phyloP scores from a whole-genome alignment of 2,113 vertebrate genomes.

The Pseudorhombus dupliciocellatus region DNA sequence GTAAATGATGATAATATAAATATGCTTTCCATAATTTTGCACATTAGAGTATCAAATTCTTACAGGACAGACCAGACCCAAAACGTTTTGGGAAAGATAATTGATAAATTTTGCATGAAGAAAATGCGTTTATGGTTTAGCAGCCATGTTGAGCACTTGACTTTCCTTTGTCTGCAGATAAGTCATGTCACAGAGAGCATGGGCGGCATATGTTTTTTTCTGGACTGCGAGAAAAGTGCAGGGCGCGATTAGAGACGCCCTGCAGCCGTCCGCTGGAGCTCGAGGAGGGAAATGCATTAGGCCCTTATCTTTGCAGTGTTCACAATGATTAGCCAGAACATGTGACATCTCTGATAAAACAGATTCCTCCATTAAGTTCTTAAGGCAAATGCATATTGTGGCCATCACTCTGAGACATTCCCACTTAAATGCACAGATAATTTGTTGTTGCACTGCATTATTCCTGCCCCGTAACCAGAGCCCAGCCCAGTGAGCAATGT shows the following conservation, averaged over 20 bases:
- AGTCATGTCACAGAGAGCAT: conserved; percentile 6
- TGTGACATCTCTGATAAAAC: conserved; percentile 78
- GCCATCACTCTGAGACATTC: conserved; percentile 83
- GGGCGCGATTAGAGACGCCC: conserved; percentile 44
- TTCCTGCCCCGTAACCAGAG: conserved; percentile 80
- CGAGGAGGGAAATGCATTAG: conserved; percentile 66
- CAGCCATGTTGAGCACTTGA: neutral
- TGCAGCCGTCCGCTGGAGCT: conserved; percentile 39
- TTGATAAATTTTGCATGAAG: neutral
- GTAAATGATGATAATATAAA: neutral
- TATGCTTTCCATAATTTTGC: neutral
- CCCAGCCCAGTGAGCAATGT: conserved; percentile 84
- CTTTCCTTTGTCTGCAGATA: conserved; percentile 8
- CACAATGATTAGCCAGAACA: conserved; percentile 75
- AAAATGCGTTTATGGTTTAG: neutral
- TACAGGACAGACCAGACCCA: too few relatives aligned
- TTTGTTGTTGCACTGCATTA: conserved; percentile 85
- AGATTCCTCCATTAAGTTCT: conserved; percentile 78
- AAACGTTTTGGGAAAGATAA: neutral
- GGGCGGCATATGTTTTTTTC: conserved; percentile 30
- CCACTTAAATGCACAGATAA: conserved; percentile 83
- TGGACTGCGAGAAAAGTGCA: conserved; percentile 44
- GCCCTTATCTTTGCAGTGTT: conserved; percentile 65
- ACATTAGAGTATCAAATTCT: too few relatives aligned
- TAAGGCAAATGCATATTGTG: conserved; percentile 89